phyloP scores from a whole-genome alignment of 1,140 invertebrate species.

The Copidosoma floridanum region DNA sequence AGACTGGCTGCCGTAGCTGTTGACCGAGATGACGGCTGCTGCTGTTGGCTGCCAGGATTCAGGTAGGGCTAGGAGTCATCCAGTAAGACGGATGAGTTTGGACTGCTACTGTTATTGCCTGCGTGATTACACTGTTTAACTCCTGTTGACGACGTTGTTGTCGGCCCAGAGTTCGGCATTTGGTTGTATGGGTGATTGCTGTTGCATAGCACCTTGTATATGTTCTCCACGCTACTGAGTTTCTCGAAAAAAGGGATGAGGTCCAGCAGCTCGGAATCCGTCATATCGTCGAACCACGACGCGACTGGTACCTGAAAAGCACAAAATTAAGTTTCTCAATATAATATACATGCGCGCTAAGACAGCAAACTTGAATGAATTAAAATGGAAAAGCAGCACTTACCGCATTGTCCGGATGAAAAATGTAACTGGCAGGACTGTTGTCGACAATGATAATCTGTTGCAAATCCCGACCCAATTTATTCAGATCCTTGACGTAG shows the following conservation, averaged over 20 bases:
- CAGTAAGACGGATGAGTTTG: slow-evolving; percentile 46
- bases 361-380: no score
- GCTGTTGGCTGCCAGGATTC: slow-evolving; percentile 46
- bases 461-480: slow-evolving; percentile 92
- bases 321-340: neutral
- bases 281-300: slow-evolving; percentile 97
- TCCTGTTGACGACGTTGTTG: slow-evolving; percentile 29
- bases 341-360: neutral
- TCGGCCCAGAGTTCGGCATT: no score
- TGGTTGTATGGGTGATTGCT: slow-evolving; percentile 80
- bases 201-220: slow-evolving; percentile 88
- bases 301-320: slow-evolving; percentile 84
- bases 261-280: slow-evolving; percentile 90
- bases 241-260: slow-evolving; percentile 95
- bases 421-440: slow-evolving; percentile 98
- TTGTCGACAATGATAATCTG: slow-evolving; percentile 99
- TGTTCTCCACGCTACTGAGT: slow-evolving; percentile 89
- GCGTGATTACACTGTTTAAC: neutral
- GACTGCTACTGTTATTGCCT: slow-evolving; percentile 37
- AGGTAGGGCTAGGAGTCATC: slow-evolving; percentile 53
- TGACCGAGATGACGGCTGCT: no score
- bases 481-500: slow-evolving; percentile 99
- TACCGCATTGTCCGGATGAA: slow-evolving; percentile 99
- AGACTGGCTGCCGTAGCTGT: no score
- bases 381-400: no score